These are phyloP conservation scores for Hormiphora californensis DNA, from an alignment of 37 sponge, comb jelly and placozoan species.

Conservation along the genomic window DNA sequence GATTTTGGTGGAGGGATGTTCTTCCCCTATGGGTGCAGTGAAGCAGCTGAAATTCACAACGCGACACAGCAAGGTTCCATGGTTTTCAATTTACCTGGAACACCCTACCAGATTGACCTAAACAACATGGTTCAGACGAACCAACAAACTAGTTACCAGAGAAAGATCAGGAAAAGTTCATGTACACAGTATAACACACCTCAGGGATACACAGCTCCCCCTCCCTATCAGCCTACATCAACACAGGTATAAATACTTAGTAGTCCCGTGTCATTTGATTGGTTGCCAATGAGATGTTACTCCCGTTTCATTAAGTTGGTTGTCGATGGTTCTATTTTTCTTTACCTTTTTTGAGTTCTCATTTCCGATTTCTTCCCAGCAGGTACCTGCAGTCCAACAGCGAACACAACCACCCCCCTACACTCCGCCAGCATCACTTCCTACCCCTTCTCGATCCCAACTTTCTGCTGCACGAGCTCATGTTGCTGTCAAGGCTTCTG, in stretches of 20 bases:
- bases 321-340: too few species aligned
- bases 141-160: not conserved
- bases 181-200: too few species aligned
- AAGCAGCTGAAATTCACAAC: not conserved
- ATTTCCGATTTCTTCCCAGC: too few species aligned
- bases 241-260: too few species aligned
- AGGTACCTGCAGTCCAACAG: too few species aligned
- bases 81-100: not conserved
- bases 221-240: too few species aligned
- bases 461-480: not conserved
- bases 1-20: not conserved
- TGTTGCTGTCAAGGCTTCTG: not conserved
- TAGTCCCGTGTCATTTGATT: too few species aligned
- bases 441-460: not conserved
- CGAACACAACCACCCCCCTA: not conserved
- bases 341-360: too few species aligned
- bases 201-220: too few species aligned
- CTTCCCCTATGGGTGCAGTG: constrained; percentile 8
- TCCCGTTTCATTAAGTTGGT: too few species aligned
- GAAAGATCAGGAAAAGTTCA: not conserved
- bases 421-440: not conserved
- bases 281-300: too few species aligned
- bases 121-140: not conserved
- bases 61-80: not conserved
- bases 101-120: not conserved